Percentiles rank a stretch among this genome's conserved stretches.
These are phyloP conservation scores for Egretta garzetta DNA, from an alignment of 2,113 vertebrate genomes.

Conservation along the genomic window DNA sequence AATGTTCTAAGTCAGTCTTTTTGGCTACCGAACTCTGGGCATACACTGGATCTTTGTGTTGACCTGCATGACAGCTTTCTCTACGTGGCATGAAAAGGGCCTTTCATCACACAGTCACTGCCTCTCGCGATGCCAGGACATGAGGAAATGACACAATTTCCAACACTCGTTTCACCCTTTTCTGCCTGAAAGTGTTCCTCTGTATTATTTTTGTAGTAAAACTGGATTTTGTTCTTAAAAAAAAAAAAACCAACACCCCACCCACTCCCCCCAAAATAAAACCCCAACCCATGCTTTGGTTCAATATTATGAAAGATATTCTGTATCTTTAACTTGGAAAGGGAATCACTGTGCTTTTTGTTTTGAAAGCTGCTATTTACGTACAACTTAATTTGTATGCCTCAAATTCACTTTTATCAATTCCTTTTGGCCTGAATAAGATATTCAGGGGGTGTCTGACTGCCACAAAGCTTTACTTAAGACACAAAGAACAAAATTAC, in stretches of 20 bases:
- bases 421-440: neutral
- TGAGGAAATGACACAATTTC: neutral
- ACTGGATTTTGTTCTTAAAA: neutral
- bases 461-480: neutral
- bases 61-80: slow-evolving; percentile 28
- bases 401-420: neutral
- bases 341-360: neutral
- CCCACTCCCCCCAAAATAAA: too few relatives aligned
- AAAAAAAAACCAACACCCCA: too few relatives aligned
- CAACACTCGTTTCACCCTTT: neutral
- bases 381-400: neutral
- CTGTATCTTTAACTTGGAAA: neutral
- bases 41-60: slow-evolving; percentile 42
- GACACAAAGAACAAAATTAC: neutral
- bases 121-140: neutral
- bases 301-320: neutral
- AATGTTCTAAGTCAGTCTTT: neutral
- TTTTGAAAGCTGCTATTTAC: neutral
- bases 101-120: slow-evolving; percentile 20
- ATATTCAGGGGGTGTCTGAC: neutral
- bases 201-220: neutral
- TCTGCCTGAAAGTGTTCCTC: neutral
- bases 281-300: neutral
- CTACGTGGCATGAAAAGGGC: slow-evolving; percentile 16
- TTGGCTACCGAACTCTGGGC: neutral